These are phyloP conservation scores for Lycodopsis pacificus DNA, from an alignment of 2,797 vertebrate species.

Conservation along the genomic window DNA sequence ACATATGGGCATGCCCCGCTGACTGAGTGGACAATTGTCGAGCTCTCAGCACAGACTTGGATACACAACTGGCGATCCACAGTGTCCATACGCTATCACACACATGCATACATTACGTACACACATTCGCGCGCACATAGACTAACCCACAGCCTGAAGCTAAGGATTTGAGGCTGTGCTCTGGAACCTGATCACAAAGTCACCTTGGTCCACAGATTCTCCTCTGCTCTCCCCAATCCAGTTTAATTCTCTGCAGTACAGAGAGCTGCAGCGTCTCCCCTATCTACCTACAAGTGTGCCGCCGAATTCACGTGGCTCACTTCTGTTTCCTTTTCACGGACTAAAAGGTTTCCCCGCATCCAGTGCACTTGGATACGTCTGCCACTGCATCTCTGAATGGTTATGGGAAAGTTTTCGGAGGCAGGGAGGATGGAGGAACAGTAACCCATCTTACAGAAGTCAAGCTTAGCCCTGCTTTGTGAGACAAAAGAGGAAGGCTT, in stretches of 20 bases:
- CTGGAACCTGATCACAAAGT: slow-evolving; percentile 88
- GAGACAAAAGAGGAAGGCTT: slow-evolving; percentile 54
- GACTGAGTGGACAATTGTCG: slow-evolving; percentile 46
- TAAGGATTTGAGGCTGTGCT: slow-evolving; percentile 84
- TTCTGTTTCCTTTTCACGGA: slow-evolving; percentile 63
- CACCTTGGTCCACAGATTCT: slow-evolving; percentile 86
- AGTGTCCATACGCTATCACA: slow-evolving; percentile 37
- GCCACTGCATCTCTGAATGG: slow-evolving; percentile 30
- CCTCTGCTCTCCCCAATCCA: slow-evolving; percentile 78
- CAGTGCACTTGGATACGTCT: slow-evolving; percentile 35
- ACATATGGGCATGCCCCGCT: slow-evolving; percentile 29
- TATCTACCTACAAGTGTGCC: slow-evolving; percentile 76
- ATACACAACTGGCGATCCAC: slow-evolving; percentile 39
- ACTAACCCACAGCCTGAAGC: slow-evolving; percentile 74
- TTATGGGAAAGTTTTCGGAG: slow-evolving; percentile 42
- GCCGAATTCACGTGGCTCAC: slow-evolving; percentile 55
- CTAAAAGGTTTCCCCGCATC: slow-evolving; percentile 65
- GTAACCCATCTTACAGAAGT: slow-evolving; percentile 64
- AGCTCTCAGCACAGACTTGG: slow-evolving; percentile 57
- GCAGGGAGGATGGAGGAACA: slow-evolving; percentile 26
- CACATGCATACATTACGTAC: slow-evolving; percentile 57
- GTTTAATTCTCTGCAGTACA: slow-evolving; percentile 79
- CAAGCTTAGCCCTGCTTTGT: slow-evolving; percentile 63
- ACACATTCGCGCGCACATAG: slow-evolving; percentile 48
- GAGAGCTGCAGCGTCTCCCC: slow-evolving; percentile 70